A percentile compares a stretch with the other conserved stretches of the same genome.
phyloP scores from a whole-genome alignment of 2,888 invertebrate species.

The Gryllus longicercus region DNA sequence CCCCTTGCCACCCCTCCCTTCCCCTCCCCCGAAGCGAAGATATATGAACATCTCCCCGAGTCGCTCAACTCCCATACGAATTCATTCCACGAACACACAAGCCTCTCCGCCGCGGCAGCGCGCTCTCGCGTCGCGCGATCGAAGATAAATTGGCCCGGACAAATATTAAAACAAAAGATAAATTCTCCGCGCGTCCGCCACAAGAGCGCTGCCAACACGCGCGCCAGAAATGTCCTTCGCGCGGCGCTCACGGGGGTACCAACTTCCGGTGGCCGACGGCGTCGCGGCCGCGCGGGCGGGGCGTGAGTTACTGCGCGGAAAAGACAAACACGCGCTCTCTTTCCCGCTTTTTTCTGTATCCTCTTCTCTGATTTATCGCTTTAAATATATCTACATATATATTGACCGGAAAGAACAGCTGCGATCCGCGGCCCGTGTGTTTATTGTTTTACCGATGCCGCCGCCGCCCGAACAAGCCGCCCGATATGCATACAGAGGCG shows the following conservation, averaged over 20 bases:
- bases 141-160: not conserved
- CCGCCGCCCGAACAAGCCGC: no score
- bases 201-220: not conserved
- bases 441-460: not conserved
- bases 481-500: no score
- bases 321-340: no score
- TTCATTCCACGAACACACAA: not conserved
- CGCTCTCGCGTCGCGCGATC: no score
- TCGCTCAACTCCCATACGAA: not conserved
- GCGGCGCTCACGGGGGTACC: not conserved
- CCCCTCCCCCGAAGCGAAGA: not conserved
- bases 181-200: not conserved
- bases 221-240: not conserved
- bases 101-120: not conserved
- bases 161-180: slow-evolving; percentile 7
- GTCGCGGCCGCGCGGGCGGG: not conserved
- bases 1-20: no score
- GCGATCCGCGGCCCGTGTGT: not conserved
- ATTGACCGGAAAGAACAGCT: not conserved
- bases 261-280: not conserved
- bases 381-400: slow-evolving; percentile 8
- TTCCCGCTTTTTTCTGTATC: not conserved
- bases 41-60: not conserved
- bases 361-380: not conserved
- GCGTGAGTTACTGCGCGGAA: no score